Evolutionary conservation across 2,888 invertebrate species (phyloP).

Genomic region (Polymixis lichenea): DNA sequence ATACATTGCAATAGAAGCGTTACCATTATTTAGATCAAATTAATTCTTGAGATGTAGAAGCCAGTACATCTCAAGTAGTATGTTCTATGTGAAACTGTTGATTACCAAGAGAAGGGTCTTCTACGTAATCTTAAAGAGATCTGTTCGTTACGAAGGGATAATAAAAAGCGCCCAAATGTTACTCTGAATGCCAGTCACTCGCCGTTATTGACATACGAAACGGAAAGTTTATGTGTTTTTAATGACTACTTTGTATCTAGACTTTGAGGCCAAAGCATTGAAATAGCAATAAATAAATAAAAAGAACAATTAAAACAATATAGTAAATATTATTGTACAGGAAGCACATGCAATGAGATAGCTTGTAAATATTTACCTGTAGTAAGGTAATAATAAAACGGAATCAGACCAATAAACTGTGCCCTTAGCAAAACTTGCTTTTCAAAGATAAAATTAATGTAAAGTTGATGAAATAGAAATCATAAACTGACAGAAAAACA

Average conservation of each 20-base stretch:
- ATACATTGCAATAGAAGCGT: background rate
- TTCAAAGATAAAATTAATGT: constrained; percentile 32
- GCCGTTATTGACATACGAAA: constrained; percentile 54
- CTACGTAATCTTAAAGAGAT: constrained; percentile 42
- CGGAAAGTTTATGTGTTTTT: constrained; percentile 52
- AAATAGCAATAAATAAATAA: constrained; percentile 38
- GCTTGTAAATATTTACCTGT: background rate
- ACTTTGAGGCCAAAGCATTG: constrained; percentile 51
- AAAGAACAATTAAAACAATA: constrained; percentile 26
- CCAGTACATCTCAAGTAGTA: background rate
- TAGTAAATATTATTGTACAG: constrained; percentile 33
- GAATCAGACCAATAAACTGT: background rate
- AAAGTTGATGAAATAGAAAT: constrained; percentile 51
- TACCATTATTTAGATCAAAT: constrained; percentile 12
- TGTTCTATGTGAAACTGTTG: constrained; percentile 11
- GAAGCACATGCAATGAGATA: constrained; percentile 10
- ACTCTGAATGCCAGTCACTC: constrained; percentile 51
- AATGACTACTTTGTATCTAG: constrained; percentile 45
- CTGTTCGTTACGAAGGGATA: constrained; percentile 38
- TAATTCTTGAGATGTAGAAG: background rate
- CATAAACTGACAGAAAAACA: constrained; percentile 53
- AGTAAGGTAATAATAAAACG: background rate
- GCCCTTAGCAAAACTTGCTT: constrained; percentile 12
- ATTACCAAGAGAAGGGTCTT: constrained; percentile 31
- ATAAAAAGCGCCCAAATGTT: constrained; percentile 48